A percentile compares a stretch with the other conserved stretches of the same genome.
Conservation (phyloP, 2,113 vertebrate genomes). For the Amphiprion ocellaris region DNA sequence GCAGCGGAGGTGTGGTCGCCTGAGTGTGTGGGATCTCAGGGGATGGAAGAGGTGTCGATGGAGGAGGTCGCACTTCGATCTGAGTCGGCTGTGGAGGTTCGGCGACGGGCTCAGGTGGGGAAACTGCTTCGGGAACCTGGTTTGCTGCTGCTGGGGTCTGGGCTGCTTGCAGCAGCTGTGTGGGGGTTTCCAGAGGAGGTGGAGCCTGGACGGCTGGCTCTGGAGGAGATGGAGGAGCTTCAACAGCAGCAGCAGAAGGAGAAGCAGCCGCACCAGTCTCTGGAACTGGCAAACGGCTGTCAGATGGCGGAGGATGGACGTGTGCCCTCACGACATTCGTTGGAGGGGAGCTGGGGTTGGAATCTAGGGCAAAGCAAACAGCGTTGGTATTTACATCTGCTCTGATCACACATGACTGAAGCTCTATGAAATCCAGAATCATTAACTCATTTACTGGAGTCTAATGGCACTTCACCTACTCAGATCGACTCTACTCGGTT, state of each 20-base stretch:
- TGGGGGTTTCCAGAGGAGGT: background rate
- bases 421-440: background rate
- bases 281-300: conserved; percentile 35
- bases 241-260: conserved; percentile 12
- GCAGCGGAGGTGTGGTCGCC: background rate
- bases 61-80: conserved; percentile 20
- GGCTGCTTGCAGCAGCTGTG: conserved; percentile 5
- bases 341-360: conserved; percentile 48
- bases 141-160: conserved; percentile 4
- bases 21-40: conserved; percentile 8
- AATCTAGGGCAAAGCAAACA: conserved; percentile 54
- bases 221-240: conserved; percentile 12
- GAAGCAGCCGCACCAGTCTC: conserved; percentile 18
- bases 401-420: background rate
- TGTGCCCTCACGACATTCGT: conserved; percentile 61
- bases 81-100: conserved; percentile 17
- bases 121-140: background rate
- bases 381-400: conserved; percentile 11
- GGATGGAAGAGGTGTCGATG: conserved; percentile 58
- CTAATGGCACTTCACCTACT: background rate
- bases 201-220: conserved; percentile 25
- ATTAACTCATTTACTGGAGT: background rate
- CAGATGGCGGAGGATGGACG: conserved; percentile 68
- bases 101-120: conserved; percentile 44
- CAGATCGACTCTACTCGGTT: no score